Evolutionary conservation across 2,797 vertebrate genomes (phyloP).

Genomic region (Megaceryle alcyon): DNA sequence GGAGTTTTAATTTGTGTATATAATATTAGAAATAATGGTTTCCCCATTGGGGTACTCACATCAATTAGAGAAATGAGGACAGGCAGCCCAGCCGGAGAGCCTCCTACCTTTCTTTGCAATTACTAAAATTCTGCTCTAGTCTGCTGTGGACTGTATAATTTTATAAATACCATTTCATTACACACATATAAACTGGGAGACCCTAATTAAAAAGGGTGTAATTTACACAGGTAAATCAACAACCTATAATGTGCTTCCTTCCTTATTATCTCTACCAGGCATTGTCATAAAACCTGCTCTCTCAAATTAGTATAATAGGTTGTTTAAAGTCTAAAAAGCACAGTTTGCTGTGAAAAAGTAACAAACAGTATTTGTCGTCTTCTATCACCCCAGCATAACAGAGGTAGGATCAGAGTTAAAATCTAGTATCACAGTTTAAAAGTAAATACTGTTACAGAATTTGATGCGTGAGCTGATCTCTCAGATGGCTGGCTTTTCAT

Average conservation of each 20-base stretch:
- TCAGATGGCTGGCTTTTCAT: not conserved
- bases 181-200: not conserved
- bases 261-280: not conserved
- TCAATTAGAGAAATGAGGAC: conserved; percentile 73
- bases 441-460: not conserved
- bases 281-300: not conserved
- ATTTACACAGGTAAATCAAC: conserved; percentile 9
- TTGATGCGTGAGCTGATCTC: not conserved
- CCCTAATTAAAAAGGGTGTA: conserved; percentile 13
- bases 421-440: not conserved
- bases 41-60: conserved; percentile 66
- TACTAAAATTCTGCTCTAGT: not conserved
- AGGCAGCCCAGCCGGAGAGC: conserved; percentile 42
- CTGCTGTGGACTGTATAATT: conserved; percentile 27
- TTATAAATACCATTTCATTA: conserved; percentile 23
- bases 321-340: not conserved
- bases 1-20: conserved; percentile 78
- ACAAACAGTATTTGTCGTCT: not conserved
- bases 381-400: not conserved
- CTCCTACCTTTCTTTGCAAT: conserved; percentile 36
- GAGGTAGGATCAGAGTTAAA: not conserved
- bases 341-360: not conserved
- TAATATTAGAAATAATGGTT: conserved; percentile 70
- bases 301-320: not conserved
- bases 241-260: not conserved